Percentiles rank a stretch among this genome's conserved stretches.
Conservation (phyloP, 2,113 vertebrate genomes). For the Megaceryle maxima region DNA sequence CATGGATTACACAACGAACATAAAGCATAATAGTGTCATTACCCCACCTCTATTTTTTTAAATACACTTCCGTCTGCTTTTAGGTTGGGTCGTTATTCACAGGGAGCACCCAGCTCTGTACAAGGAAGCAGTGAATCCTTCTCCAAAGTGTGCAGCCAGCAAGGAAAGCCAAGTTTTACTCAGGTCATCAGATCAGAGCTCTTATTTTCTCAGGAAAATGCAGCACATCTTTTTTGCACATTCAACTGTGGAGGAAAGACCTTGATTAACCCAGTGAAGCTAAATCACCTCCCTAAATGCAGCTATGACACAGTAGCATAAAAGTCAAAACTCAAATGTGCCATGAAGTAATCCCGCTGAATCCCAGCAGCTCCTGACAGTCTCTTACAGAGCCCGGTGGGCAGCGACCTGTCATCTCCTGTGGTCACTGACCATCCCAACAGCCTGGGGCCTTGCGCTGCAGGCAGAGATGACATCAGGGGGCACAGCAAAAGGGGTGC, state of each 20-base stretch:
- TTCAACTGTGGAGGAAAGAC: background rate
- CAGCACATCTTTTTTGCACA: fast-evolving
- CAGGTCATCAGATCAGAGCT: background rate
- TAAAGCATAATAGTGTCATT: background rate
- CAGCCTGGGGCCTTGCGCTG: background rate
- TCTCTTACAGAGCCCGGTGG: fast-evolving
- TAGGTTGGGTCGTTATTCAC: conserved; percentile 40
- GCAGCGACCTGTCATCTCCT: background rate
- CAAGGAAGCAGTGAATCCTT: background rate
- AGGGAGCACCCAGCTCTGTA: background rate
- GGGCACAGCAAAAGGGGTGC: fast-evolving
- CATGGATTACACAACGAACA: background rate
- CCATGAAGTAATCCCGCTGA: background rate
- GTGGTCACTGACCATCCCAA: background rate
- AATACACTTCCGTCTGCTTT: conserved; percentile 40
- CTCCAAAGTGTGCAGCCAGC: background rate
- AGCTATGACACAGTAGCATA: fast-evolving
- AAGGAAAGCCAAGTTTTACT: background rate
- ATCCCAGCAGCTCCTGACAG: background rate
- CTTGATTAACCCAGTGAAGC: background rate
- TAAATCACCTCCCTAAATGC: background rate
- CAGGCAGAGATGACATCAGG: fast-evolving
- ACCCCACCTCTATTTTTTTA: conserved; percentile 48
- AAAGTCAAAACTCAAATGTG: background rate
- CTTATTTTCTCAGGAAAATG: background rate